phyloP scores from a whole-genome alignment of 2,113 vertebrate species.

The Ivindomyrus marchei region DNA sequence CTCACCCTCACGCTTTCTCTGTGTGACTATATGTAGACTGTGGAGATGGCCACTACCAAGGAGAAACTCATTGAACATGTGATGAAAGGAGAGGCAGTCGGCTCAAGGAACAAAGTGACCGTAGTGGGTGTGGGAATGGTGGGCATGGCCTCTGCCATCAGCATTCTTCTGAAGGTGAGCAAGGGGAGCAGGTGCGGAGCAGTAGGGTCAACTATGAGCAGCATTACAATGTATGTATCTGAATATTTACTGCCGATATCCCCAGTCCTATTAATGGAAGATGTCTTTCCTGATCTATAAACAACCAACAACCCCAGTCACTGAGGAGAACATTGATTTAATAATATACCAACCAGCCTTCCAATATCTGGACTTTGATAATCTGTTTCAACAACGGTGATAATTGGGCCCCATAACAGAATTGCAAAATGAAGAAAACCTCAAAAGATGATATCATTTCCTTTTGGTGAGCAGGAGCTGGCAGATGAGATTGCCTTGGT shows the following conservation, averaged over 20 bases:
- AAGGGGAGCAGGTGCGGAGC: neutral
- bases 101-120: conserved; percentile 81
- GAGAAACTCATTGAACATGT: conserved; percentile 82
- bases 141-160: conserved; percentile 90
- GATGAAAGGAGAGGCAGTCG: conserved; percentile 68
- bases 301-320: neutral
- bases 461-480: conserved; percentile 67
- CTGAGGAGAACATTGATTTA: neutral
- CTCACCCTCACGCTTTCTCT: neutral
- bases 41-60: conserved; percentile 71
- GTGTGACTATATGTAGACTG: conserved; percentile 33
- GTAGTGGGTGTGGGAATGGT: conserved; percentile 91
- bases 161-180: conserved; percentile 76
- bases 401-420: neutral
- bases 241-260: neutral
- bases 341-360: neutral
- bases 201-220: neutral
- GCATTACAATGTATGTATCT: neutral
- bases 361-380: neutral
- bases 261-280: neutral
- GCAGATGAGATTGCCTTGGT: conserved; percentile 92
- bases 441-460: neutral
- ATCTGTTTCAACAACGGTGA: neutral
- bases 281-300: neutral
- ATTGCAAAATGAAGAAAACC: neutral